phyloP scores from a whole-genome alignment of 2,797 vertebrate genomes.

The Notolepis coatsorum region DNA sequence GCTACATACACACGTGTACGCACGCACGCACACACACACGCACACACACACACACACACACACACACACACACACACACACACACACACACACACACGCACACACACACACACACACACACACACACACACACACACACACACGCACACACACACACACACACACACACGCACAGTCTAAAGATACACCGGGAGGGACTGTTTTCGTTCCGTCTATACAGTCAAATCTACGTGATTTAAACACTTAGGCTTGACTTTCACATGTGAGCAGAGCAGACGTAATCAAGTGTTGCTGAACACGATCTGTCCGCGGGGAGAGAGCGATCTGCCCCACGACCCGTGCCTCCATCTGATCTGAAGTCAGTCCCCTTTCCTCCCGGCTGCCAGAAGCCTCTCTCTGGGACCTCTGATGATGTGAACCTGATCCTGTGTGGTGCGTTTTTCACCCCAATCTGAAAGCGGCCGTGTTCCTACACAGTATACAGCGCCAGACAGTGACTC shows the following conservation, averaged over 20 bases:
- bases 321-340: constrained; percentile 38
- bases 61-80: background rate
- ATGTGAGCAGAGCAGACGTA: constrained; percentile 60
- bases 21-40: background rate
- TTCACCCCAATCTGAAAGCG: constrained; percentile 66
- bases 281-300: constrained; percentile 52
- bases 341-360: constrained; percentile 53
- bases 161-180: background rate
- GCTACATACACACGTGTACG: background rate
- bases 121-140: background rate
- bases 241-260: constrained; percentile 14
- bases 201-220: constrained; percentile 35
- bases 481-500: constrained; percentile 75
- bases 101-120: background rate
- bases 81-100: background rate
- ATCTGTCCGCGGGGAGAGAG: constrained; percentile 47
- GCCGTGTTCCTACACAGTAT: constrained; percentile 66
- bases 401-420: constrained; percentile 59
- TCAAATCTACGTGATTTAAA: constrained; percentile 52
- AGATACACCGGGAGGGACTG: constrained; percentile 3
- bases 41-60: background rate
- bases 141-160: constrained; percentile 25
- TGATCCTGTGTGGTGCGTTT: constrained; percentile 48
- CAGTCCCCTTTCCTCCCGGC: constrained; percentile 46
- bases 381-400: constrained; percentile 57